Conservation (phyloP, 2,113 vertebrate species). For the Cephalopterus ornatus region DNA sequence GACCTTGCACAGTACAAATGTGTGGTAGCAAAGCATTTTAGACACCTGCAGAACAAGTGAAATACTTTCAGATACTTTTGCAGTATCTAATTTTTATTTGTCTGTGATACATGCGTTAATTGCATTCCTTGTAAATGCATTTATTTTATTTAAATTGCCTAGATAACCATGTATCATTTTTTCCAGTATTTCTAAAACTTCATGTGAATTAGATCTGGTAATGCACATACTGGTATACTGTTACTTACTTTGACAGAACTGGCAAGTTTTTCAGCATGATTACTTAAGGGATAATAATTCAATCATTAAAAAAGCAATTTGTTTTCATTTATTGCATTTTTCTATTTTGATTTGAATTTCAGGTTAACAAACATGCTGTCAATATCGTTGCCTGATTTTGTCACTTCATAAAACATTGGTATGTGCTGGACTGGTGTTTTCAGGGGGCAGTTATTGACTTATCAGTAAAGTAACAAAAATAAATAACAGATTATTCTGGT, state of each 20-base stretch:
- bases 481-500: background rate
- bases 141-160: background rate
- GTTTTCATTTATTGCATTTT: background rate
- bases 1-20: background rate
- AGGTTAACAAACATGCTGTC: background rate
- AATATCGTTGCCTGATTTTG: background rate
- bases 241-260: slow-evolving; percentile 21
- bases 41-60: background rate
- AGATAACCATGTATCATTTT: background rate
- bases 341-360: slow-evolving; percentile 2
- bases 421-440: background rate
- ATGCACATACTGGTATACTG: background rate
- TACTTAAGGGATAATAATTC: background rate
- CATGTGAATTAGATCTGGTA: background rate
- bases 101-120: background rate
- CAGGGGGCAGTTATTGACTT: background rate
- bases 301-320: background rate
- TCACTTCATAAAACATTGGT: background rate
- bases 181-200: background rate
- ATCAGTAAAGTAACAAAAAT: slow-evolving; percentile 19
- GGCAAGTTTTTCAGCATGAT: background rate
- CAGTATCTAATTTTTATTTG: background rate
- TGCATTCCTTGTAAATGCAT: background rate
- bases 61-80: background rate
- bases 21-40: background rate